Evolutionary conservation across 2,888 invertebrate species (phyloP), one percentile per base, ranked within the genome.

Genomic region (Hypomecis punctinalis): DNA sequence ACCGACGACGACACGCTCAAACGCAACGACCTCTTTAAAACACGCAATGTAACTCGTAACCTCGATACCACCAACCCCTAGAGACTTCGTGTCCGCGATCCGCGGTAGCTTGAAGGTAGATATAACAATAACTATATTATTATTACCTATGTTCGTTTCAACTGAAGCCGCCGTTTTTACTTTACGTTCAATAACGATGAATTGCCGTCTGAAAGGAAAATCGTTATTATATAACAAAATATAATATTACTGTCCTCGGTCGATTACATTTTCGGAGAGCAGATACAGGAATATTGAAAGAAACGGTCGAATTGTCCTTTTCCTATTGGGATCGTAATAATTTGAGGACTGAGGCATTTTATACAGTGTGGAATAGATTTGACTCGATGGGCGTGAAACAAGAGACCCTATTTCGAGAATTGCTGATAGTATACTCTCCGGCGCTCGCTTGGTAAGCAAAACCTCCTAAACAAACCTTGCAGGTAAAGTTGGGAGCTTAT

Each of bases 121-220:
- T 88, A 88, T 88, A 87, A 84, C 86, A 87, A 87, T 89, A 88
- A 88, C 86, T 88, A 84, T 88, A 86, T 83, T 88, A 86, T 85
- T 86, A 87, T 86, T 86, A 84, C 81, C 83, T 86, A 86, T 84
- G 84, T 87, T 86, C 85, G 81, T 83, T 85, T 85, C 80, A 76
- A 84, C 78, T 84, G 84, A 83, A 83, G 82, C 85, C 76, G 80
- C 80, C 78, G 81, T 83, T 85, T 77, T 80, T 79, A 83, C 85
- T 89, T 89, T 86, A 87, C 85, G 86, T 88, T 83, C 84, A 83
- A 88, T 85, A 85, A 84, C 84, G 85, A 88, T 83, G 86, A 88
- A 89, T 88, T 85, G 84, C 81, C 78, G 84, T 83, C 82, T 81
- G 81, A 76, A 84, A 85, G 85, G 86, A 85, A 84, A 87, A 86